Conservation (phyloP, 2,888 invertebrate species). For the Tiliacea aurago region DNA sequence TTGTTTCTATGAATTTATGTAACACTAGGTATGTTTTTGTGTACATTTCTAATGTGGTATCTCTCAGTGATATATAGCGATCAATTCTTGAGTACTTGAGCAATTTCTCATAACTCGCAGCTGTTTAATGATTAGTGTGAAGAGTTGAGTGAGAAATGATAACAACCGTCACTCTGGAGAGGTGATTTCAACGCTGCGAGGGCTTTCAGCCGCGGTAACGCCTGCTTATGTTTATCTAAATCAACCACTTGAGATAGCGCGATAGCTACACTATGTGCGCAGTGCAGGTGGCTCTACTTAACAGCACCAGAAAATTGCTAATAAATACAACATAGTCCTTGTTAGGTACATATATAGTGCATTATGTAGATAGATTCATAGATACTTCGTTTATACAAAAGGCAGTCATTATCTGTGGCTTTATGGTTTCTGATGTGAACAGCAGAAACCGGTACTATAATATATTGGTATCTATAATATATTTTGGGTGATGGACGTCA, state of each 20-base stretch:
- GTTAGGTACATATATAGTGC: conserved; percentile 36
- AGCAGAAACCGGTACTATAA: too few relatives aligned
- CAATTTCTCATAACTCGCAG: conserved; percentile 45
- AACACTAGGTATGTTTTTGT: conserved; percentile 43
- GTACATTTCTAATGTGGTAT: conserved; percentile 29
- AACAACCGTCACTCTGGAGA: conserved; percentile 58
- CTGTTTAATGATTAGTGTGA: conserved; percentile 48
- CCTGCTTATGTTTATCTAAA: conserved; percentile 63
- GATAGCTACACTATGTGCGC: conserved; percentile 49
- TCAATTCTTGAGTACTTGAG: conserved; percentile 34
- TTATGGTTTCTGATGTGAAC: neutral
- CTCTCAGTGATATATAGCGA: conserved; percentile 10
- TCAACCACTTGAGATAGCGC: conserved; percentile 67
- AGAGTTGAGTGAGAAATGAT: conserved; percentile 61
- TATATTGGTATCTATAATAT: too few relatives aligned
- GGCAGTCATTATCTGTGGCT: neutral
- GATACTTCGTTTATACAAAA: neutral
- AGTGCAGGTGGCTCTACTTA: conserved; percentile 53
- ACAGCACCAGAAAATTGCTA: conserved; percentile 48
- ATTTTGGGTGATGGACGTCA: neutral
- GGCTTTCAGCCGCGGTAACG: conserved; percentile 53
- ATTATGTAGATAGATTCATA: neutral
- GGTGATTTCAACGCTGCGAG: conserved; percentile 62
- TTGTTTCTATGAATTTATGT: conserved; percentile 44
- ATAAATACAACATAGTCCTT: conserved; percentile 45